Percentiles rank a stretch among this genome's conserved stretches.
Evolutionary conservation across 2,113 vertebrate genomes (phyloP).

Genomic region (Melospiza georgiana): DNA sequence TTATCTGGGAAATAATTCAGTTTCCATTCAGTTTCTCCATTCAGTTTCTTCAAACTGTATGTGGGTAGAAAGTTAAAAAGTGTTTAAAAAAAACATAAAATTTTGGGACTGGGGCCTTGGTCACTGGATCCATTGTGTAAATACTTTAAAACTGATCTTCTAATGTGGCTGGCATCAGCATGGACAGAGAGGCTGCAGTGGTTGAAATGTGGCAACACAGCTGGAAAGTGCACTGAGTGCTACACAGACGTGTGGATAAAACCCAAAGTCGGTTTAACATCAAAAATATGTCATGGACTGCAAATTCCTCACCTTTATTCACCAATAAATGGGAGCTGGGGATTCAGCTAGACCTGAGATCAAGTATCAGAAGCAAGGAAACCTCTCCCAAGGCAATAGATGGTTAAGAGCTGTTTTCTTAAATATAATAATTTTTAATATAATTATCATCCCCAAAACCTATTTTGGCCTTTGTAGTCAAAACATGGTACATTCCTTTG

Average conservation of each 20-base stretch:
- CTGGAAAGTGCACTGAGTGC: background rate
- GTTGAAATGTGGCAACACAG: background rate
- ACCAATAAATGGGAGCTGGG: background rate
- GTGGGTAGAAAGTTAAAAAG: background rate
- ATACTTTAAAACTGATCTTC: background rate
- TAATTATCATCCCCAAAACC: background rate
- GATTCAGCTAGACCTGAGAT: background rate
- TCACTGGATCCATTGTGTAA: background rate
- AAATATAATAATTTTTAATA: background rate
- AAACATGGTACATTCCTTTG: background rate
- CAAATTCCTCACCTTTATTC: background rate
- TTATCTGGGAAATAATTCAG: background rate
- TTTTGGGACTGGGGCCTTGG: background rate
- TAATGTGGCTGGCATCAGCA: accelerated
- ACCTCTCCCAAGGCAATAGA: background rate
- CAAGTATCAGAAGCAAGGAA: background rate
- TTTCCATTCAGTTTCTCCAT: background rate
- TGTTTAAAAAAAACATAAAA: background rate
- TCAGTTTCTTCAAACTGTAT: background rate
- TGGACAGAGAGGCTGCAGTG: background rate
- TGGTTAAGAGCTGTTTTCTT: background rate
- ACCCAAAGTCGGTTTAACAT: background rate
- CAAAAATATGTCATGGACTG: background rate
- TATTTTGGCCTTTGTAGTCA: background rate
- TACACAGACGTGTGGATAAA: background rate